These are phyloP conservation scores for Matsumyia berberina DNA, from an alignment of 2,888 invertebrate species.

Conservation along the genomic window DNA sequence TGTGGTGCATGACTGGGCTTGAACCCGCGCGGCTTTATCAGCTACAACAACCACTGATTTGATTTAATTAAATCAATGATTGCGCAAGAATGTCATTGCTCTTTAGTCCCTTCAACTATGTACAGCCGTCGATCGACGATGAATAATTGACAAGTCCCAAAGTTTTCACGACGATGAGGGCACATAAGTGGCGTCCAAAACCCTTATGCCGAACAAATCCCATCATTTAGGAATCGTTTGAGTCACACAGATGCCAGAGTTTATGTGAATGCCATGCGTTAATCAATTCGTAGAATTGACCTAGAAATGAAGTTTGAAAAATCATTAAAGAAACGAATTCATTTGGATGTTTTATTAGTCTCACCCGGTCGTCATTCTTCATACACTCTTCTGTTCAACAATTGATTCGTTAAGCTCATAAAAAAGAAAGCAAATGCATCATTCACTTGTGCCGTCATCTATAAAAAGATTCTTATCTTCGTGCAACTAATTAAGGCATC, in stretches of 20 bases:
- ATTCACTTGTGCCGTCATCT: not conserved
- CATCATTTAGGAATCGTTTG: slow-evolving; percentile 6
- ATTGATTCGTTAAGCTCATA: slow-evolving; percentile 1
- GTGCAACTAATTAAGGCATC: slow-evolving; percentile 25
- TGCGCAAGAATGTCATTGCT: not conserved
- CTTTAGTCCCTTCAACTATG: not conserved
- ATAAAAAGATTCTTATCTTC: slow-evolving; percentile 1
- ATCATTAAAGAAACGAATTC: slow-evolving; percentile 2
- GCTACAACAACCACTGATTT: no score
- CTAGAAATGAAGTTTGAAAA: slow-evolving; percentile 10
- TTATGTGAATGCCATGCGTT: slow-evolving; percentile 3
- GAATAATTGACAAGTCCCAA: slow-evolving; percentile 5
- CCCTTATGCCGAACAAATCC: slow-evolving; percentile 10
- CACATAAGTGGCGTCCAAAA: not conserved
- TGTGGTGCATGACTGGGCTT: no score
- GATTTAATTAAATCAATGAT: slow-evolving; percentile 43
- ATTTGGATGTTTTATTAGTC: not conserved
- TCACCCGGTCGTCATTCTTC: no score
- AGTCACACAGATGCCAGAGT: not conserved
- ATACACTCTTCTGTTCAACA: not conserved
- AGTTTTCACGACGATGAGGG: not conserved
- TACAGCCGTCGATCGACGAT: not conserved
- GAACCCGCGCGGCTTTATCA: no score
- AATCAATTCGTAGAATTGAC: slow-evolving; percentile 18
- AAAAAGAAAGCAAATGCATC: slow-evolving; percentile 6